Conservation (phyloP, 2,113 vertebrate species). For the Tamias sibiricus region DNA sequence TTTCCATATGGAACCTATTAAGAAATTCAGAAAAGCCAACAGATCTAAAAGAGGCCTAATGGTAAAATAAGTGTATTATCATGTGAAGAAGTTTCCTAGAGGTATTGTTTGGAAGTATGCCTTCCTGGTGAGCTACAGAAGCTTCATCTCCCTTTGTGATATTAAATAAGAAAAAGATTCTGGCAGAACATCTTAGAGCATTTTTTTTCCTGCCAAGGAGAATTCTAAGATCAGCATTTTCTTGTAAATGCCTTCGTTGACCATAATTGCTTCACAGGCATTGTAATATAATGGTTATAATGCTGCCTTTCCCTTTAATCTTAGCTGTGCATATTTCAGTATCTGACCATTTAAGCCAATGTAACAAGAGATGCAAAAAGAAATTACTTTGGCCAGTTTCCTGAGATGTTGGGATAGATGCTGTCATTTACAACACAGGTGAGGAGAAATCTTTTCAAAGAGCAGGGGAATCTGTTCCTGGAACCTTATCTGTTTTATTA, state of each 20-base stretch:
- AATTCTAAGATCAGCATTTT: slow-evolving; percentile 56
- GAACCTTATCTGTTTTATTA: slow-evolving; percentile 32
- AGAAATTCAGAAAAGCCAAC: neutral
- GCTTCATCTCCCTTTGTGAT: slow-evolving; percentile 33
- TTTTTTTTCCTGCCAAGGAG: slow-evolving; percentile 50
- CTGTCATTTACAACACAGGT: slow-evolving; percentile 38
- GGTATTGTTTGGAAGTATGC: slow-evolving; percentile 8
- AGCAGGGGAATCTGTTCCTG: neutral
- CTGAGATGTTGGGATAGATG: slow-evolving; percentile 52
- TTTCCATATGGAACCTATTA: neutral
- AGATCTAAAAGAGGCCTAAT: neutral
- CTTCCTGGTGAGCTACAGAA: neutral
- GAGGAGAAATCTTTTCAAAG: slow-evolving; percentile 39
- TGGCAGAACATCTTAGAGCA: slow-evolving; percentile 2
- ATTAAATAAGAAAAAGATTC: slow-evolving; percentile 29
- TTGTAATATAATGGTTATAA: neutral
- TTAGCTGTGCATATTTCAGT: slow-evolving; percentile 26
- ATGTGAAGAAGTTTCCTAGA: slow-evolving; percentile 42
- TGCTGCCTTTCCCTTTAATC: slow-evolving; percentile 50
- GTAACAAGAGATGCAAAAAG: slow-evolving; percentile 55
- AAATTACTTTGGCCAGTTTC: slow-evolving; percentile 60
- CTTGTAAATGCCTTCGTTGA: slow-evolving; percentile 51
- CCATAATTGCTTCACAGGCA: slow-evolving; percentile 55
- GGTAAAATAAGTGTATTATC: neutral
- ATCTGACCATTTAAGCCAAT: slow-evolving; percentile 33